These are phyloP conservation scores for Acrobasis consociella DNA, from an alignment of 2,888 invertebrate genomes.

Conservation along the genomic window DNA sequence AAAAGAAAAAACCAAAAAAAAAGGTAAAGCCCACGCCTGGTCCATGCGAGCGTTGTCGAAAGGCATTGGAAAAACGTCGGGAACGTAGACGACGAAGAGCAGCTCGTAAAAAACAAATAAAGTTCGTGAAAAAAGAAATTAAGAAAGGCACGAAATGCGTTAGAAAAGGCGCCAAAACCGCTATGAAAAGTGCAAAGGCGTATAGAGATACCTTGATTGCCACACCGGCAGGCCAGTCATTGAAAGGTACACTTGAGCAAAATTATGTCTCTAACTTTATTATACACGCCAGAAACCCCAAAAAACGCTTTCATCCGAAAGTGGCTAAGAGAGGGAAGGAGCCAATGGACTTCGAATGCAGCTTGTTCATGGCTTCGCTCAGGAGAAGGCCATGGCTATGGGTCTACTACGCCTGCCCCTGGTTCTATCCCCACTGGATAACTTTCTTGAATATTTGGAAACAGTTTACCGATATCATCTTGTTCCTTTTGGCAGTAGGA, in stretches of 20 bases:
- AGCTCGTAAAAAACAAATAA: not conserved
- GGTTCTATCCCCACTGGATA: slow-evolving; percentile 57
- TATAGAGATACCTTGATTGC: not conserved
- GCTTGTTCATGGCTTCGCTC: slow-evolving; percentile 49
- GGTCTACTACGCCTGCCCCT: slow-evolving; percentile 49
- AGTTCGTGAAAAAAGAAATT: not conserved
- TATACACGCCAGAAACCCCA: slow-evolving; percentile 40
- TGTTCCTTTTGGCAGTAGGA: slow-evolving; percentile 51
- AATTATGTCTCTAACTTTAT: slow-evolving; percentile 37
- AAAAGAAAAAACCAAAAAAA: no score
- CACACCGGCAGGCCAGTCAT: not conserved
- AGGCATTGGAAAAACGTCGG: not conserved
- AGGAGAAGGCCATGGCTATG: slow-evolving; percentile 47
- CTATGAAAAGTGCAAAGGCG: not conserved
- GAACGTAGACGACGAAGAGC: not conserved
- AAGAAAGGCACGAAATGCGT: not conserved
- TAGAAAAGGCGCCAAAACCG: not conserved
- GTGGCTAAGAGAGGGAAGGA: slow-evolving; percentile 22
- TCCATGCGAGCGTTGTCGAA: not conserved
- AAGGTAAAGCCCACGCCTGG: no score
- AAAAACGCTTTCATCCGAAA: slow-evolving; percentile 31
- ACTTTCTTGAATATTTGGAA: slow-evolving; percentile 44
- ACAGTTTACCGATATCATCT: slow-evolving; percentile 47
- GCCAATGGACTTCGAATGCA: slow-evolving; percentile 43
- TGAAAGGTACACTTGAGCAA: slow-evolving; percentile 32